phyloP scores from a whole-genome alignment of 2,888 invertebrate genomes.

The Homarus gammarus region DNA sequence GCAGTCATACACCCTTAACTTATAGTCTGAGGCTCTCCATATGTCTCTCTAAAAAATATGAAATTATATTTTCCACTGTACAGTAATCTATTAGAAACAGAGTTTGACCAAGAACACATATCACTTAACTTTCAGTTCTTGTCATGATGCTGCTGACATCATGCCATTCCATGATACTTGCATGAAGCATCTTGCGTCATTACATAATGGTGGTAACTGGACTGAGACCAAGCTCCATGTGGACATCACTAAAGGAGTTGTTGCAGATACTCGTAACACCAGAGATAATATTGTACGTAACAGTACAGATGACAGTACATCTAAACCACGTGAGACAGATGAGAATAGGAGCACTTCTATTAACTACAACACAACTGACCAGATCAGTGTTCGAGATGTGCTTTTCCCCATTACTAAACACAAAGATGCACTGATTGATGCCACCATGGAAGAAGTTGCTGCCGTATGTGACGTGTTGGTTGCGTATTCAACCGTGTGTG shows the following conservation, averaged over 20 bases:
- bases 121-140: constrained; percentile 35
- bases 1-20: too few relatives aligned
- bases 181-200: constrained; percentile 28
- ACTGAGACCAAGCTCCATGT: background rate
- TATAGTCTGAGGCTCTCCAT: too few relatives aligned
- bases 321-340: too few relatives aligned
- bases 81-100: too few relatives aligned
- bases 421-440: background rate
- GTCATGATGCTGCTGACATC: constrained; percentile 50
- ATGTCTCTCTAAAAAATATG: too few relatives aligned
- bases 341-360: too few relatives aligned
- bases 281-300: too few relatives aligned
- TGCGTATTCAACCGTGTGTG: constrained; percentile 41
- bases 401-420: background rate
- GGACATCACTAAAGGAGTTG: background rate
- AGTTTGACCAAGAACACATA: background rate
- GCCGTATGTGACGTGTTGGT: constrained; percentile 49
- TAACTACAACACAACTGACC: constrained; percentile 12
- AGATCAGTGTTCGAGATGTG: constrained; percentile 16
- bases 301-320: background rate
- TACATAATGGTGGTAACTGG: background rate
- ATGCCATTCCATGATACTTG: constrained; percentile 54
- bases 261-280: background rate
- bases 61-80: too few relatives aligned
- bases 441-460: constrained; percentile 16